Percentiles rank a stretch among this genome's conserved stretches.
Conservation (phyloP, 2,113 vertebrate genomes). For the Calonectris borealis region DNA sequence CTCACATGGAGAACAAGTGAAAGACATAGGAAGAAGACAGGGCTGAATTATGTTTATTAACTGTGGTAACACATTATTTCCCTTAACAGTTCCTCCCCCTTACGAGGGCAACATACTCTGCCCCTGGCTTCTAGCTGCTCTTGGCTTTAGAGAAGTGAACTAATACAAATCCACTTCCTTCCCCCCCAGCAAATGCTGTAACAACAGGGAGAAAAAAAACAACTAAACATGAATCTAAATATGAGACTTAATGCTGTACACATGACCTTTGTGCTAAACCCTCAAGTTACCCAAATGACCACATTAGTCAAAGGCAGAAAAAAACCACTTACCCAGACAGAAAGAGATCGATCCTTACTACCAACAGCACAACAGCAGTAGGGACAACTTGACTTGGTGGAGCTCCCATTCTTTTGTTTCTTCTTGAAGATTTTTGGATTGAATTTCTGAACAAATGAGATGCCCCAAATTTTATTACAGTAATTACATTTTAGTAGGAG, state of each 20-base stretch:
- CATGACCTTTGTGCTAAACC: background rate
- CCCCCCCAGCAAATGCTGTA: background rate
- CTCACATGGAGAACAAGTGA: background rate
- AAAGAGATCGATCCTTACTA: constrained; percentile 96
- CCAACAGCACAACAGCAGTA: constrained; percentile 98
- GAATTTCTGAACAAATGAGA: constrained; percentile 86
- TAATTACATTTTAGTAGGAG: background rate
- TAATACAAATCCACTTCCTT: background rate
- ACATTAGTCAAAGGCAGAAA: background rate
- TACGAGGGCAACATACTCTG: background rate
- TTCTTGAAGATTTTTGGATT: constrained; percentile 99
- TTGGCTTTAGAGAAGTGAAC: background rate
- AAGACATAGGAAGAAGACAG: background rate
- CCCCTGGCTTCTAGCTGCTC: background rate
- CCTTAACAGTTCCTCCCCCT: background rate
- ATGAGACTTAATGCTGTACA: background rate
- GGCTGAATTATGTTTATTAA: background rate
- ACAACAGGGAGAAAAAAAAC: background rate
- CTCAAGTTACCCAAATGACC: background rate
- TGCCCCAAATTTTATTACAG: background rate
- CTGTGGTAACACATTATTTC: background rate
- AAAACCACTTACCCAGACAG: constrained; percentile 88
- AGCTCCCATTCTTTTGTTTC: constrained; percentile 96
- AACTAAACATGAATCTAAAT: background rate
- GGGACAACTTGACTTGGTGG: constrained; percentile 90